A percentile compares a stretch with the other conserved stretches of the same genome.
phyloP scores from a whole-genome alignment of 2,113 vertebrate species.

The Syrmaticus mikado region DNA sequence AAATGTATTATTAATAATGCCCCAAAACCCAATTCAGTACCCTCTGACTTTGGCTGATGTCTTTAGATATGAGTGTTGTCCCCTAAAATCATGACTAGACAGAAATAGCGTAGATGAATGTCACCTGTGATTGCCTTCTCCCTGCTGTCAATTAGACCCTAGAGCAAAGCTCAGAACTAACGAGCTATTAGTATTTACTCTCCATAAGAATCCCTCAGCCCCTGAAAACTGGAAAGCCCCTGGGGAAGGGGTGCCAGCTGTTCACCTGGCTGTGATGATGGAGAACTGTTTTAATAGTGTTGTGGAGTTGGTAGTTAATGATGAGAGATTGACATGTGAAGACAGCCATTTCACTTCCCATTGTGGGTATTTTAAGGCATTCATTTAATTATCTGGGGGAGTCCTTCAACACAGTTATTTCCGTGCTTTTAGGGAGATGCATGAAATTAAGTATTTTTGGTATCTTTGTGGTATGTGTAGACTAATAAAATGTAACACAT shows the following conservation, averaged over 20 bases:
- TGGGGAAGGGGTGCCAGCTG: no score
- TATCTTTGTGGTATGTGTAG: neutral
- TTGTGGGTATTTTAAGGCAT: constrained; percentile 42
- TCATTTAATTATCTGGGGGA: constrained; percentile 37
- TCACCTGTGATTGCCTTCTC: neutral
- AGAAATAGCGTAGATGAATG: neutral
- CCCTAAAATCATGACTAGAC: neutral
- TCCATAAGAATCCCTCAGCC: neutral
- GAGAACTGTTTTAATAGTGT: constrained; percentile 21
- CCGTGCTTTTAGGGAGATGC: neutral
- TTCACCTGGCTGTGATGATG: no score
- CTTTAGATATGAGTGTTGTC: neutral
- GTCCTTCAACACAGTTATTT: constrained; percentile 29
- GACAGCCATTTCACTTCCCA: constrained; percentile 14
- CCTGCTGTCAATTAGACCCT: neutral
- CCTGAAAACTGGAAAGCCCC: neutral
- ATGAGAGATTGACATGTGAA: neutral
- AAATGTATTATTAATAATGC: neutral
- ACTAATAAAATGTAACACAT: constrained; percentile 30
- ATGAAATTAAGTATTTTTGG: constrained; percentile 1
- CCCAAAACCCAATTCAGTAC: neutral
- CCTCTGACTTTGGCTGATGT: neutral
- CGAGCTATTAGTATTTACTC: neutral
- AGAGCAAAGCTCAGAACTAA: constrained; percentile 25
- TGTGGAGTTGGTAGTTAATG: neutral